Evolutionary conservation across 2,888 invertebrate species (phyloP).

Genomic region (Polyommatus iphigenia): DNA sequence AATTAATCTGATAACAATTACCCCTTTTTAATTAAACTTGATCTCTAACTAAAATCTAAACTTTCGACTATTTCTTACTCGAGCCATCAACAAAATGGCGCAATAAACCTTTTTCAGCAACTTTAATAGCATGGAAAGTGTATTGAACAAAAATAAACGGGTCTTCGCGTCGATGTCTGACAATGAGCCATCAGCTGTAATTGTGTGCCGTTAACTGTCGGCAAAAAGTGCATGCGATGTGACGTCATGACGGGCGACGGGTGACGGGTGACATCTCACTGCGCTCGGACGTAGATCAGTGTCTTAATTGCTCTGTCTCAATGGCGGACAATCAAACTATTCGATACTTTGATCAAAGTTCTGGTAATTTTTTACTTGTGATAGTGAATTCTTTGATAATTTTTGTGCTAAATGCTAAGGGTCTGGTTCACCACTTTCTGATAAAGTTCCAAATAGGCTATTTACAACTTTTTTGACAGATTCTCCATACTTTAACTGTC

Average conservation of each 20-base stretch:
- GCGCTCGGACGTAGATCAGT: conserved; percentile 15
- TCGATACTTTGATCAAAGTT: background rate
- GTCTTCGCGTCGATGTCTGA: conserved; percentile 32
- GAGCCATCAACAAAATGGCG: background rate
- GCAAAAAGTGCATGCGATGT: conserved; percentile 34
- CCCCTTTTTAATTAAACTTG: background rate
- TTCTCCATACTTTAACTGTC: too few relatives aligned
- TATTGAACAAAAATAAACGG: conserved; percentile 32
- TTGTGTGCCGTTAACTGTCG: conserved; percentile 34
- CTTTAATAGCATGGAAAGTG: conserved; percentile 17
- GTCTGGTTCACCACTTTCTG: too few relatives aligned
- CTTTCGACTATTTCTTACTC: background rate
- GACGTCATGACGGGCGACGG: conserved; percentile 16
- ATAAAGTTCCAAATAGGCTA: too few relatives aligned
- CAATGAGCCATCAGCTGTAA: conserved; percentile 33
- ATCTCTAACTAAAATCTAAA: background rate
- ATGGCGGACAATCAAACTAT: background rate
- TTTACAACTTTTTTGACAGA: too few relatives aligned
- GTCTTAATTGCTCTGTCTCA: conserved; percentile 15
- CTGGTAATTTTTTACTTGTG: background rate
- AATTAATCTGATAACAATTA: background rate
- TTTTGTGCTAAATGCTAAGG: too few relatives aligned
- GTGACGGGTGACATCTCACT: conserved; percentile 20
- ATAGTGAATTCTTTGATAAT: too few relatives aligned
- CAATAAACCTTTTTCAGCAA: conserved; percentile 16